Conservation (phyloP, 2,888 invertebrate species). For the Ennomos erosarius region DNA sequence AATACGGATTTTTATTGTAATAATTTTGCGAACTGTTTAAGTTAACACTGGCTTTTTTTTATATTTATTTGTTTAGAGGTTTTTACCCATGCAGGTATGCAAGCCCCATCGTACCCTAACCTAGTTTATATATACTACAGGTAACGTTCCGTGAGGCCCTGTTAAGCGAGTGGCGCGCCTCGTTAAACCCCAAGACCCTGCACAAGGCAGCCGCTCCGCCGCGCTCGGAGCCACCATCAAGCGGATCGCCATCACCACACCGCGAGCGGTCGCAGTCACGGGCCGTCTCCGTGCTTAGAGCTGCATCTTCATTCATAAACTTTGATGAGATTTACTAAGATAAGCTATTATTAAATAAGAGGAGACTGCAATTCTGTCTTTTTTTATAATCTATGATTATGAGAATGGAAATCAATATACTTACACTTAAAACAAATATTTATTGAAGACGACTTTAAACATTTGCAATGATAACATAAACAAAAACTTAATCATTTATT, state of each 20-base stretch:
- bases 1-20: too few relatives aligned
- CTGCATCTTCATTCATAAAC: constrained; percentile 76
- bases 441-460: too few relatives aligned
- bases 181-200: constrained; percentile 67
- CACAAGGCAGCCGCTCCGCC: constrained; percentile 70
- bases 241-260: constrained; percentile 57
- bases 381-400: too few relatives aligned
- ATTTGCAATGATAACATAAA: too few relatives aligned
- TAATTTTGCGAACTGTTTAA: not conserved
- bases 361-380: not conserved
- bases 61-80: too few relatives aligned
- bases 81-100: too few relatives aligned
- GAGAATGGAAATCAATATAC: too few relatives aligned
- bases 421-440: too few relatives aligned
- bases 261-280: constrained; percentile 70
- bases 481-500: too few relatives aligned
- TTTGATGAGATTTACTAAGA: constrained; percentile 74
- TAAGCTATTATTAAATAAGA: too few relatives aligned
- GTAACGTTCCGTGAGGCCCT: constrained; percentile 71
- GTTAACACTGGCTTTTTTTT: constrained; percentile 17
- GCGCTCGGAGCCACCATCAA: constrained; percentile 69
- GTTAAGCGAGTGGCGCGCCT: constrained; percentile 73
- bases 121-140: too few relatives aligned
- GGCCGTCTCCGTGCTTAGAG: constrained; percentile 73
- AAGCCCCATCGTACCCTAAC: too few relatives aligned